Evolutionary conservation across 2,888 invertebrate genomes (phyloP).

Genomic region (Aproaerema taeniolella): DNA sequence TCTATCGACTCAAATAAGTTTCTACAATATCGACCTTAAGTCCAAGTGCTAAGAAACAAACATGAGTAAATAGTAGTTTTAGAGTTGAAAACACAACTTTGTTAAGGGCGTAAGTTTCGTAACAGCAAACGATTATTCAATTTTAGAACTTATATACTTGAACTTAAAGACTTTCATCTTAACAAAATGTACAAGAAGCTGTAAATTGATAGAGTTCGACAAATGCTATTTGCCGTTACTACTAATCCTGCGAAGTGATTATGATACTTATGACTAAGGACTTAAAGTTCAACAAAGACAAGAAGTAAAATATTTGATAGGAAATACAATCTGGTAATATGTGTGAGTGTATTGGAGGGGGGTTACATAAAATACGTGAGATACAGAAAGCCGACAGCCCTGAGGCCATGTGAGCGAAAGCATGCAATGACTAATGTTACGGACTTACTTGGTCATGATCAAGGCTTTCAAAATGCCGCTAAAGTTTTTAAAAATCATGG

Average conservation of each 20-base stretch:
- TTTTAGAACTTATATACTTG: conserved; percentile 28
- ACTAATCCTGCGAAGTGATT: neutral
- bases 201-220: conserved; percentile 23
- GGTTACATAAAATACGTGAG: conserved; percentile 61
- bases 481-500: no score
- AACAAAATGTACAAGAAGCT: neutral
- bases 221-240: no score
- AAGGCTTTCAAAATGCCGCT: conserved; percentile 14
- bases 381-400: conserved; percentile 52
- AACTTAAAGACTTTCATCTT: neutral
- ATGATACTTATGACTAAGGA: neutral
- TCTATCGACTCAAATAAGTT: neutral
- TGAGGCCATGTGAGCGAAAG: conserved; percentile 57
- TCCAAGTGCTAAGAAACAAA: no score
- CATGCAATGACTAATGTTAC: conserved; percentile 46
- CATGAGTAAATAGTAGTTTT: no score
- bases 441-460: conserved; percentile 13
- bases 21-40: conserved; percentile 27
- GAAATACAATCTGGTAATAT: conserved; percentile 14
- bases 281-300: neutral
- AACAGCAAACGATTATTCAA: conserved; percentile 18
- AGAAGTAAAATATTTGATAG: neutral
- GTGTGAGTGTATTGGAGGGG: conserved; percentile 40
- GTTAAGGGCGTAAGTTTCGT: conserved; percentile 38
- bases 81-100: conserved; percentile 29